A percentile compares a stretch with the other conserved stretches of the same genome.
phyloP scores from a whole-genome alignment of 2,113 vertebrate genomes.

The Pluvianellus socialis region DNA sequence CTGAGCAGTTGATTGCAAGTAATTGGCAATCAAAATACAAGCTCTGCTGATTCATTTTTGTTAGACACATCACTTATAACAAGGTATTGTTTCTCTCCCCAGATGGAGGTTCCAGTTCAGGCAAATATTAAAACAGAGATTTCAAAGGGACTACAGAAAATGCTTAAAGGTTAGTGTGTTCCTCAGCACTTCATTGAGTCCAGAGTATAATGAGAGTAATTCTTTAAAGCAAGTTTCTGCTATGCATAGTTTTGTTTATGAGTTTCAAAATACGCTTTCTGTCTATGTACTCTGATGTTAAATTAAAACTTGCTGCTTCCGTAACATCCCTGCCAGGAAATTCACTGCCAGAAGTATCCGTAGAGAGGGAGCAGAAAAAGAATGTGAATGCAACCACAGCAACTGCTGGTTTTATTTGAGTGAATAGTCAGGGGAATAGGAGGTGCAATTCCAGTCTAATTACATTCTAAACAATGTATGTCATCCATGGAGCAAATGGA shows the following conservation, averaged over 20 bases:
- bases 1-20: slow-evolving; percentile 9
- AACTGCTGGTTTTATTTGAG: not conserved
- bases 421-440: not conserved
- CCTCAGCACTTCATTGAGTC: not conserved
- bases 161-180: not conserved
- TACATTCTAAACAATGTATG: not conserved
- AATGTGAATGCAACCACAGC: not conserved
- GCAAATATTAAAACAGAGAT: not conserved
- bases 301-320: slow-evolving; percentile 22
- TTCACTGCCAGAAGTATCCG: not conserved
- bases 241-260: not conserved
- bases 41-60: slow-evolving; percentile 30
- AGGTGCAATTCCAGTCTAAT: not conserved
- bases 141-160: slow-evolving; percentile 9
- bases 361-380: not conserved
- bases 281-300: not conserved
- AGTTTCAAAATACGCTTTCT: slow-evolving; percentile 7
- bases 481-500: not conserved
- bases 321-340: not conserved
- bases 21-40: slow-evolving; percentile 52
- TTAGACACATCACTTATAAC: not conserved
- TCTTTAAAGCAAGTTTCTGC: not conserved
- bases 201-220: not conserved
- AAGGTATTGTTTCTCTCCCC: slow-evolving; percentile 25
- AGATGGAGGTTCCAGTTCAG: slow-evolving; percentile 7